Evolutionary conservation across 2,888 invertebrate genomes (phyloP).

Genomic region (Nomada hirtipes): DNA sequence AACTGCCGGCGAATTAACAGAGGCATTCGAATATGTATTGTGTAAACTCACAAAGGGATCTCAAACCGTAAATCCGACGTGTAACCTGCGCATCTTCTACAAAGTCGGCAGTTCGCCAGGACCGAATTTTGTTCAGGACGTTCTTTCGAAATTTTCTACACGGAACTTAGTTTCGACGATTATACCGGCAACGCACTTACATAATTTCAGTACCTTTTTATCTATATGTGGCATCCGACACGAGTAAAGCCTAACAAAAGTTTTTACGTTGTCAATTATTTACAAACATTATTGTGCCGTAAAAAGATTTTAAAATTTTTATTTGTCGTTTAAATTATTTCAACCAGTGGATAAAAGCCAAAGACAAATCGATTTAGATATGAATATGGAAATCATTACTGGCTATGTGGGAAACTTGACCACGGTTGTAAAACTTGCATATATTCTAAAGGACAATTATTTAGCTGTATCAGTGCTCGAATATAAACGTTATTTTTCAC

Average conservation of each 20-base stretch:
- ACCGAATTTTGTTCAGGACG: constrained; percentile 81
- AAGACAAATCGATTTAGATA: constrained; percentile 50
- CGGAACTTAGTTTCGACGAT: constrained; percentile 89
- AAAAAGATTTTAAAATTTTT: constrained; percentile 46
- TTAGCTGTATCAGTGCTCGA: constrained; percentile 54
- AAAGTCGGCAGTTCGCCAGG: constrained; percentile 87
- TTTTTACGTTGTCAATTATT: constrained; percentile 73
- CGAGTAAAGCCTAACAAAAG: constrained; percentile 84
- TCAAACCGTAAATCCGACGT: constrained; percentile 86
- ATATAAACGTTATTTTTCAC: constrained; percentile 60
- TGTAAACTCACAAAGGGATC: constrained; percentile 86
- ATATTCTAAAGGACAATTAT: constrained; percentile 57
- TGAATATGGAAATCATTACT: constrained; percentile 36
- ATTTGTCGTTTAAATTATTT: constrained; percentile 57
- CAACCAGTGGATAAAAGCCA: constrained; percentile 37
- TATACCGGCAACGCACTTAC: constrained; percentile 92
- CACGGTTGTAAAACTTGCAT: constrained; percentile 51
- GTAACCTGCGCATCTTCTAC: constrained; percentile 91
- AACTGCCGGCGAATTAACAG: constrained; percentile 85
- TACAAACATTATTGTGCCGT: constrained; percentile 53
- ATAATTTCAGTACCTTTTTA: constrained; percentile 92
- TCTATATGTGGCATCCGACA: constrained; percentile 93
- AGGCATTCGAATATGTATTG: constrained; percentile 86
- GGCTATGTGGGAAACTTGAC: constrained; percentile 44
- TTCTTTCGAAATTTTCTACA: constrained; percentile 79